Base-by-base conservation (phyloP, 92 coral and sea anemone species). In the Umimayanthus kanabou region DNA sequence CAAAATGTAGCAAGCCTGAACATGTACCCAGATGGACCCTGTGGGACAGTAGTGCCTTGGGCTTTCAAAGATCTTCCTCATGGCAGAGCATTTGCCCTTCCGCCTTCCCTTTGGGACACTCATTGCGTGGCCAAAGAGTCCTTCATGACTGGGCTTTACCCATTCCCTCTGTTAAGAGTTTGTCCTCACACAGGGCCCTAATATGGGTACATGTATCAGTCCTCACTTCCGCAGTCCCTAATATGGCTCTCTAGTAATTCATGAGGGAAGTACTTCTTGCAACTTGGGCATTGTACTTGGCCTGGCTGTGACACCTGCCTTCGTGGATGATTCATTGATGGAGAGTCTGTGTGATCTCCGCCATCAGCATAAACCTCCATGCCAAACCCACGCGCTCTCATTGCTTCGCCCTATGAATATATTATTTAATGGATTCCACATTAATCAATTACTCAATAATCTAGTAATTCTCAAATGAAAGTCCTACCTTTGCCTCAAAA, bases 191-290 rank as follows among this genome's bases (percentile, higher is more conserved):
- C 61, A 75, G 81, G 73, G 82, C 73, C 81, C 49, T 37, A 55
- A 11, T 87, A 72, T 23, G 86, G 90, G 73, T 88, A 85, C 80
- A 76, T 77, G 81, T 87, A 83, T 50, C 86, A 80, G 81, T 81
- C 81, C 39, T 94, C 96, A 16, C 88, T 91, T 37, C 87, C 85
- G 39, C 98, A 94, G 57, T 94, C 98, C 69, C 92, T 87, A 80
- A 93, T 83, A 85, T 94, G 98, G 74, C 91, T 91, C 77, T 94
- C 98, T n/a, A 94, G 89, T 16, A 93, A 42, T 82, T 94, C 96
- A 81, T 93, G 93, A 0, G 98, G 98, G 37, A 93, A 91, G 15
- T 88, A 33, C 22, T 92, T 85, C 23, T 89, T 80, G 73, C 98
- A 94, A 69, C 86, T 91, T 9, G 98, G 98, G 55, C 98, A 94